Evolutionary conservation across 2,113 vertebrate genomes (phyloP), one percentile per base, ranked within the genome.

Genomic region (Symphodus melops): DNA sequence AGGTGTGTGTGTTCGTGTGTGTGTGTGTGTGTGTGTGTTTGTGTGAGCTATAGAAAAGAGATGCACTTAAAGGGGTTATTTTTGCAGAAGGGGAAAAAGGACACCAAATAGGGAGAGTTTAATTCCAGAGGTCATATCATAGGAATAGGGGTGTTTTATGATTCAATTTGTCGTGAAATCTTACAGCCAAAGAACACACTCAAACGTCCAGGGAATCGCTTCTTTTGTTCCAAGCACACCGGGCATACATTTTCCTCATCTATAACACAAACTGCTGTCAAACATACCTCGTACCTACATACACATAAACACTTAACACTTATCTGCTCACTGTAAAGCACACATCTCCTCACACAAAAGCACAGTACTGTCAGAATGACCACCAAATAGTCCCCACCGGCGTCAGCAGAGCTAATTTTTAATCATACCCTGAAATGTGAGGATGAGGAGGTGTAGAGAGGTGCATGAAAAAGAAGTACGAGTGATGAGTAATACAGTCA

Each of bases 1-100:
- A 97, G 96, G 96, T 97, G 94, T 95, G 95, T 96, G 72, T 64
- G 72, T 37, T 6, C 6, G 28, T 33, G 28, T 33, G 28, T 33
- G 28, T 33, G 28, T 33, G 28, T 33, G 28, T 33, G 28, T 33
- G 28, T 33, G 28, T 33, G 28, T 33, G 28, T 33, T 2, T 25
- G 25, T 25, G 25, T 25, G 25, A 25, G 25, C 25, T 25, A 12
- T 11, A 25, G 49, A 71, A 39, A n/a, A 39, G 36, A 41, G 41
- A 66, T 9, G 64, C 3, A 33, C 10, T 54, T 23, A 66, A 71
- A 80, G 68, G 42, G 21, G 37, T 67, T 68, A 69, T 65, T 72
- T 39, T 68, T 73, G 71, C 71, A 71, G 25, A 17, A 37, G 37
- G 63, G 53, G 49, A 44, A 37, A 66, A 57, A 57, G 36, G 28